Base-by-base conservation (phyloP, 37 sponge, comb jelly and placozoan species). In the Hormiphora californensis region DNA sequence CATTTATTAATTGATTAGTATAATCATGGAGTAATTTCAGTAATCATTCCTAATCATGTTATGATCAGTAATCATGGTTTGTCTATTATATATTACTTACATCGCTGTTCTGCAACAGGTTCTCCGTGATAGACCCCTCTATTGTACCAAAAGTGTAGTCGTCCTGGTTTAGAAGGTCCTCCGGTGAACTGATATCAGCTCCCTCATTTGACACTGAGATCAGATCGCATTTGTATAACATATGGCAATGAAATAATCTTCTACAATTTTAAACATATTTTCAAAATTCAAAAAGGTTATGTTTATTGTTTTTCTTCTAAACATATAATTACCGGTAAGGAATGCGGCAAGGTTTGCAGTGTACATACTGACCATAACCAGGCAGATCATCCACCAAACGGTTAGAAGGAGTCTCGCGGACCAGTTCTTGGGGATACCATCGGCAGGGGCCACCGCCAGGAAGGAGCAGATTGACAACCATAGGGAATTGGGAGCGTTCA, bases 381-480 rank as follows among this genome's bases (percentile, higher is more conserved):
- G 27, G 22, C 61, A 57, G 9, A 57, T 57, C 17, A 57, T 12
- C 61, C 61, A 57, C 61, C 61, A 57, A 57, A 57, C 61, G 27
- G 30, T 57, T 23, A 57, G n/a, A 5, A 57, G 30, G n/a, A 57
- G n/a, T 5, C 61, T 23, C 5, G 30, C 61, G 22, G 61, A 57
- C 61, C 61, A 57, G 22, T 57, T 57, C 27, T 57, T 57, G 22
- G 61, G 61, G 27, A 57, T 30, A 5, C 61, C 61, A 30, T 57
- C 61, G n/a, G 61, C 61, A 4, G 61, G 61, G 4, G 61, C 61
- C 30, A 28, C n/a, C 7, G 61, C 27, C 61, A 57, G 61, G 22
- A 57, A 57, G 61, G 61, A 57, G 27, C 61, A 57, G 3, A 57
- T 30, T 57, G 61, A 57, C n/a, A 57, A 15, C 61, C 61, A 57